Evolutionary conservation across 2,888 invertebrate species (phyloP), one percentile per base, ranked within the genome.

Genomic region (Eupithecia subumbrata): DNA sequence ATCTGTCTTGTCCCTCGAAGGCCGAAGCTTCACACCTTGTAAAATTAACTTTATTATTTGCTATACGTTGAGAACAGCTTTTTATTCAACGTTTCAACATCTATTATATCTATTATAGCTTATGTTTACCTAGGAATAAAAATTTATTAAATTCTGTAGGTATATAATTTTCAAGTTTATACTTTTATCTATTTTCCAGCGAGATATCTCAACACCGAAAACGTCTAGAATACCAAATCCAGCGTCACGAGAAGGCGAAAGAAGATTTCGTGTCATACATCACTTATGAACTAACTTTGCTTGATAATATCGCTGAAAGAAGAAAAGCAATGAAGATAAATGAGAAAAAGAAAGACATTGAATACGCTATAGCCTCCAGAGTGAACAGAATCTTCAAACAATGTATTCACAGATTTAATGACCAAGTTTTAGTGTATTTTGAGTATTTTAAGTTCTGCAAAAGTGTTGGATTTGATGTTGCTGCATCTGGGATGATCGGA

Each of bases 361-460:
- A 98, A 88, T 95, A 95, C 87, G 91, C 96, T 0, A 96, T 98
- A 81, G 95, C 96, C 0, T 96, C 96, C 76, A 95, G 97, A 79
- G 95, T 98, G 14, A 97, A 97, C 84, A 96, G 95, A 84, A 90
- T 98, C 34, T 98, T 97, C 86, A 96, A 96, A 86, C 96, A 96
- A 82, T 96, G 96, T 30, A 94, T 97, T 73, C 93, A 94, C 48
- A 95, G 96, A 79, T 98, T 97, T 85, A 96, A 97, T 83, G 95
- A 96, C 84, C 97, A 98, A 85, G 90, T 97, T 60, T 95, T 96
- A 80, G 94, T 98, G 74, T 98, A 97, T 96, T 95, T 97, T 83
- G 96, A 97, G 66, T 97, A 97, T 84, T 96, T 98, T 72, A 97
- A 97, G 84, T 98, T 98, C 88, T 97, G 97, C 84, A 96, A 96